A percentile compares a stretch with the other conserved stretches of the same genome.
phyloP scores from a whole-genome alignment of 2,888 invertebrate species.

The Rhaphigaster nebulosa region DNA sequence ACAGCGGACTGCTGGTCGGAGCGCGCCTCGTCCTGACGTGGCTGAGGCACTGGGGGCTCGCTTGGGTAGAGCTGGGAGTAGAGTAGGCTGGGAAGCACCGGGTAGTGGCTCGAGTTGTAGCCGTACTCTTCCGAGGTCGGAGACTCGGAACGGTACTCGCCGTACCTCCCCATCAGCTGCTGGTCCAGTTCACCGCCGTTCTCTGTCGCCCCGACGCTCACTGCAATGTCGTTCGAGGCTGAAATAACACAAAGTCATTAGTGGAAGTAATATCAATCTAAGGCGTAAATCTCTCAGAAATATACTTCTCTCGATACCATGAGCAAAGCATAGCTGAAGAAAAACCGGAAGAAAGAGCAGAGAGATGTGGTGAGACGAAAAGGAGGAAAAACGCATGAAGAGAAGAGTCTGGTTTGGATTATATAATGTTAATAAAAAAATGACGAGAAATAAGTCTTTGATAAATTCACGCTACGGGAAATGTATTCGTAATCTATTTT shows the following conservation, averaged over 20 bases:
- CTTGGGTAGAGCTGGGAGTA: conserved; percentile 80
- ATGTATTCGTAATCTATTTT: no score
- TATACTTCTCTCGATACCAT: no score
- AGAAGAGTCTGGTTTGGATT: no score
- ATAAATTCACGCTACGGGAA: no score
- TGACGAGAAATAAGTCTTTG: no score
- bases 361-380: no score
- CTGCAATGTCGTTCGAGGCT: conserved; percentile 20
- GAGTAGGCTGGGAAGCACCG: conserved; percentile 84
- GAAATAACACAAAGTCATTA: neutral
- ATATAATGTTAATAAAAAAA: no score
- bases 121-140: conserved; percentile 75
- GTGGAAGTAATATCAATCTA: neutral
- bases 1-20: conserved; percentile 77
- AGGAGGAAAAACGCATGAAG: no score
- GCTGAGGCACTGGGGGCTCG: conserved; percentile 61
- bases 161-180: conserved; percentile 68
- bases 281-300: no score
- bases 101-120: conserved; percentile 67
- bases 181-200: conserved; percentile 71
- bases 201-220: conserved; percentile 66
- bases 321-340: no score
- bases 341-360: no score
- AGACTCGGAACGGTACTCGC: conserved; percentile 69
- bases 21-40: conserved; percentile 62